Conservation (phyloP, 1,140 invertebrate species). For the Acromyrmex charruanus region DNA sequence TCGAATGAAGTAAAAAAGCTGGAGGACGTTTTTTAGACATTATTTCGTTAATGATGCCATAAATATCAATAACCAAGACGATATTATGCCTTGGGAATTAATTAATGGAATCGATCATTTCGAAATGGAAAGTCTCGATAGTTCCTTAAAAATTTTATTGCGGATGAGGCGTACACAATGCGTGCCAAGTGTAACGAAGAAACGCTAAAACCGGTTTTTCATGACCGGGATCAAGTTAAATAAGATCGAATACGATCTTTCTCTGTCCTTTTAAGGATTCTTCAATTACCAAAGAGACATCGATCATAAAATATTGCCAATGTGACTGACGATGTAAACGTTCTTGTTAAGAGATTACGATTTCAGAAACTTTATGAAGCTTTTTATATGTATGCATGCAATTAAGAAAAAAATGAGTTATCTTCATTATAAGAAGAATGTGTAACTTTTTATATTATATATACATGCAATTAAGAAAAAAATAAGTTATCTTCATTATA, state of each 20-base stretch:
- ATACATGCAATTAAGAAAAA: background rate
- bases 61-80: constrained; percentile 13
- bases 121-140: constrained; percentile 29
- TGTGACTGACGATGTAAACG: constrained; percentile 9
- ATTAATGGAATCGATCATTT: constrained; percentile 5
- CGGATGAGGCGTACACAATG: constrained; percentile 3
- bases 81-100: background rate
- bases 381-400: background rate
- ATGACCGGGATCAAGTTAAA: constrained; percentile 42
- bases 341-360: background rate
- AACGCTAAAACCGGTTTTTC: constrained; percentile 43
- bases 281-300: constrained; percentile 33
- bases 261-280: constrained; percentile 33
- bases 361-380: background rate
- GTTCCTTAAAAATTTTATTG: constrained; percentile 17
- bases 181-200: constrained; percentile 23
- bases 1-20: background rate
- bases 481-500: background rate
- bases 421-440: background rate
- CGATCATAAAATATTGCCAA: constrained; percentile 9
- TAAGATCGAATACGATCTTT: constrained; percentile 43
- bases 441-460: no score
- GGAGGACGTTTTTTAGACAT: background rate
- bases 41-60: background rate
- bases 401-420: background rate